Evolutionary conservation across 2,888 invertebrate species (phyloP), one percentile per base, ranked within the genome.

Genomic region (Pachycephus smyrnensis): DNA sequence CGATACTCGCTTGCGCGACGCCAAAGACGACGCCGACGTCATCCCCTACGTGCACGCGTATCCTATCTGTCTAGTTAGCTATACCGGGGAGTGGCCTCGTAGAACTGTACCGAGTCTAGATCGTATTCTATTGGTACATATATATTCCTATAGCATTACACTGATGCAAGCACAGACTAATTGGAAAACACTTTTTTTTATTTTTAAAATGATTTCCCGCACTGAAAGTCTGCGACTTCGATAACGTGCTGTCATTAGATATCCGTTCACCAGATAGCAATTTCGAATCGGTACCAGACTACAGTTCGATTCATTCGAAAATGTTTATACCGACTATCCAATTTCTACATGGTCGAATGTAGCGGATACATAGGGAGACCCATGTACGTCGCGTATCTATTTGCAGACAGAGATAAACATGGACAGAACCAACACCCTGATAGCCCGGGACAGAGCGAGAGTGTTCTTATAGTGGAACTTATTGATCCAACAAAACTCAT

Each of bases 401-500:
- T 91, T 91, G 90, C 91, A 88, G 90, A 90, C 90, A 90, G 90
- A 90, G 90, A 91, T 91, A 90, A 90, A 90, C 89, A 89, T 87
- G 87, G 85, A 90, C 88, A 86, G 75, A 69, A 89, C 89, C 85
- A 86, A 88, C 87, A 89, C 89, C 85, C 82, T 85, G 87, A 89
- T 88, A 80, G 78, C 84, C 85, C 87, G 85, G 86, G 89, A 89
- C 88, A 89, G 89, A 89, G 90, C 87, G 88, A 89, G 89, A 90
- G 90, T 91, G 91, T 91, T 91, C 91, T 91, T 91, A 91, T 91
- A 91, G 91, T 91, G 91, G 91, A 91, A 91, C 91, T 91, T 91
- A 91, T 91, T 91, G 91, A 91, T 91, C 91, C 91, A 91, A 91
- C 91, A 91, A 91, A 91, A 91, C 91, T 91, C 91, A 91, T 91